phyloP scores from a whole-genome alignment of 2,113 vertebrate genomes.

The Anolis sagrei region DNA sequence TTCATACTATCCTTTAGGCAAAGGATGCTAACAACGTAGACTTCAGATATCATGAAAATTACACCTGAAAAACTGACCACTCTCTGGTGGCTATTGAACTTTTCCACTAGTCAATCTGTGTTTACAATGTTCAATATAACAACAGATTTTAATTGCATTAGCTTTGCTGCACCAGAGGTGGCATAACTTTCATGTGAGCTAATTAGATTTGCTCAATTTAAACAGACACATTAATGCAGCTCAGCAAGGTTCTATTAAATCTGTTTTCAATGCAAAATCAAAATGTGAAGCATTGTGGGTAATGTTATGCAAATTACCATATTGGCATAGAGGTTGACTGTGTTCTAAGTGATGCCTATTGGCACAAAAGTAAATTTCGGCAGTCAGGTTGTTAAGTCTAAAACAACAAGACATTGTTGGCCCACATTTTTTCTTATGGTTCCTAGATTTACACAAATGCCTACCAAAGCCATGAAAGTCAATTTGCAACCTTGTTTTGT shows the following conservation, averaged over 20 bases:
- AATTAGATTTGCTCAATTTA: conserved; percentile 82
- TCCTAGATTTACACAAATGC: conserved; percentile 60
- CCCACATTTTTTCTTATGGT: conserved; percentile 51
- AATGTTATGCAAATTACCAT: conserved; percentile 75
- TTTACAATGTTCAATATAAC: conserved; percentile 77
- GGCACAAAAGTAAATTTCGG: conserved; percentile 65
- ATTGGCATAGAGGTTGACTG: conserved; percentile 71
- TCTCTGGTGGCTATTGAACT: conserved; percentile 62
- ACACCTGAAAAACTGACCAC: conserved; percentile 60
- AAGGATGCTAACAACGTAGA: not conserved
- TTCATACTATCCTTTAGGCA: not conserved
- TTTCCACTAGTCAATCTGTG: conserved; percentile 67
- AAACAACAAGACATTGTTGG: conserved; percentile 61
- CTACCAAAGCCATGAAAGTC: conserved; percentile 30
- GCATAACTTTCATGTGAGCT: conserved; percentile 79
- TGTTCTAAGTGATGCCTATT: conserved; percentile 64
- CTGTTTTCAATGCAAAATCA: conserved; percentile 78
- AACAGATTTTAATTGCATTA: conserved; percentile 78
- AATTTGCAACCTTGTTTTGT: conserved; percentile 62
- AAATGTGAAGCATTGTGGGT: conserved; percentile 76
- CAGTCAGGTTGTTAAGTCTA: conserved; percentile 51
- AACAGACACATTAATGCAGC: conserved; percentile 78
- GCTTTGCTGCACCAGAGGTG: conserved; percentile 77
- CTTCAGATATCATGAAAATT: not conserved
- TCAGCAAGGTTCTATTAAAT: conserved; percentile 80